phyloP scores from a whole-genome alignment of 2,113 vertebrate species.

The Lipophrys pholis region DNA sequence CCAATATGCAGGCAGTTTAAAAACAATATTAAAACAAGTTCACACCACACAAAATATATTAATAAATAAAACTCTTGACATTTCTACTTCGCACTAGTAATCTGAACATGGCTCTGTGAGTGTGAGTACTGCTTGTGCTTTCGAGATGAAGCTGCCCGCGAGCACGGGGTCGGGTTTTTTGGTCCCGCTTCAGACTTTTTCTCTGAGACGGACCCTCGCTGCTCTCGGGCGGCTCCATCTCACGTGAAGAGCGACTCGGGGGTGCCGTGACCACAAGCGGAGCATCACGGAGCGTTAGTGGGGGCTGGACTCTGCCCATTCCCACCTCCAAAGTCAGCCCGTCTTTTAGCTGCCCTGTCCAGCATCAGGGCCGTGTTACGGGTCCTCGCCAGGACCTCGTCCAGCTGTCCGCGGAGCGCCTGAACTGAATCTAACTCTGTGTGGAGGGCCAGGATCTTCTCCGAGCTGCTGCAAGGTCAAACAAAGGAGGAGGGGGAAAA shows the following conservation, averaged over 20 bases:
- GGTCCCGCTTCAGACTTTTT: too few relatives aligned
- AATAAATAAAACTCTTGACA: slow-evolving; percentile 61
- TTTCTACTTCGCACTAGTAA: slow-evolving; percentile 46
- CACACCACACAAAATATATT: slow-evolving; percentile 66
- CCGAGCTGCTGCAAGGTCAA: slow-evolving; percentile 74
- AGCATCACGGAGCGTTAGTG: slow-evolving; percentile 73
- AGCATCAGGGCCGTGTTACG: slow-evolving; percentile 86
- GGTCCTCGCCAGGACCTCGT: slow-evolving; percentile 91
- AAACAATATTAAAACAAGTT: slow-evolving; percentile 57
- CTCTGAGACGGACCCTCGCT: slow-evolving; percentile 35
- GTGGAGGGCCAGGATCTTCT: slow-evolving; percentile 87
- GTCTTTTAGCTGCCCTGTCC: slow-evolving; percentile 85
- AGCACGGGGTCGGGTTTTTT: slow-evolving; percentile 30
- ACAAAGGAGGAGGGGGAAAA: neutral
- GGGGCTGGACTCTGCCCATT: slow-evolving; percentile 88
- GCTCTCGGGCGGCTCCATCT: slow-evolving; percentile 47
- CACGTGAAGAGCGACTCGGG: slow-evolving; percentile 49
- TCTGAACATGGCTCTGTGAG: slow-evolving; percentile 36
- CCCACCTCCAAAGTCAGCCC: slow-evolving; percentile 94
- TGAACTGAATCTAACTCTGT: slow-evolving; percentile 90
- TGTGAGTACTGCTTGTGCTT: slow-evolving; percentile 53
- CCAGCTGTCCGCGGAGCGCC: slow-evolving; percentile 89
- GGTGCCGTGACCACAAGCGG: slow-evolving; percentile 47
- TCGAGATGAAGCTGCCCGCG: slow-evolving; percentile 51
- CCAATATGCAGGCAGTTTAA: slow-evolving; percentile 61